Base-by-base conservation (phyloP, 37 sponge, comb jelly and placozoan species). In the Lycopodina hypogea region DNA sequence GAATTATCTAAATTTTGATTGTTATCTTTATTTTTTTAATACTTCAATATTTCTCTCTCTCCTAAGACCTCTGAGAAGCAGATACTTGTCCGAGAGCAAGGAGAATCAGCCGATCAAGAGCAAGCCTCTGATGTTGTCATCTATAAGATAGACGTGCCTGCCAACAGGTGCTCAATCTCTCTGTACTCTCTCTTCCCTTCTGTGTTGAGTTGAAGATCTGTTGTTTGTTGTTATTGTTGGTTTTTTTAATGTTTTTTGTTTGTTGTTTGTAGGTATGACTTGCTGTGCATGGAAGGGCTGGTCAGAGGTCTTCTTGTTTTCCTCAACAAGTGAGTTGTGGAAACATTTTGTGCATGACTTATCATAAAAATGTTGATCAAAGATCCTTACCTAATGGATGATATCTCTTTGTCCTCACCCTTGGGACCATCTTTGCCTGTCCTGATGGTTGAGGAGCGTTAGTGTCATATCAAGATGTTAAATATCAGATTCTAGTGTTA, bases 101-200 rank as follows among this genome's bases (percentile, higher is more conserved):
- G 92, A 0, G 65, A 79, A 52, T 81, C 67, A 40, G 75, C 50
- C n/a, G 90, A 78, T 23, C 60, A 48, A 21, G 80, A 81, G 7
- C 48, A 45, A 9, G 91, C 91, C 22, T 84, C 84, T 36, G 94
- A 90, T 8, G 58, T 29, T 14, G 75, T 86, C 56, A 88, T 93
- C 41, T 98, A 93, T 64, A 92, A 93, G 56, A 89, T 98, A 26
- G 99, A 98, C 17, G 86, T 98, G 11, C 99, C 99, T 23, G 99
- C 99, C 29, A 98, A 98, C 85, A 88, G 99, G 88, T 96, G 38
- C n/a, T n/a, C n/a, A n/a, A n/a, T n/a, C n/a, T n/a, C n/a, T n/a
- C n/a, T n/a, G n/a, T n/a, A n/a, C n/a, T 42, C 36, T 39, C 33
- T 22, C 29, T 19, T 37, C 38, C 7, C 48, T 9, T 45, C 48